Percentiles rank a stretch among this genome's conserved stretches.
Evolutionary conservation across 2,797 vertebrate species (phyloP).

Genomic region (Crypturellus tataupa): DNA sequence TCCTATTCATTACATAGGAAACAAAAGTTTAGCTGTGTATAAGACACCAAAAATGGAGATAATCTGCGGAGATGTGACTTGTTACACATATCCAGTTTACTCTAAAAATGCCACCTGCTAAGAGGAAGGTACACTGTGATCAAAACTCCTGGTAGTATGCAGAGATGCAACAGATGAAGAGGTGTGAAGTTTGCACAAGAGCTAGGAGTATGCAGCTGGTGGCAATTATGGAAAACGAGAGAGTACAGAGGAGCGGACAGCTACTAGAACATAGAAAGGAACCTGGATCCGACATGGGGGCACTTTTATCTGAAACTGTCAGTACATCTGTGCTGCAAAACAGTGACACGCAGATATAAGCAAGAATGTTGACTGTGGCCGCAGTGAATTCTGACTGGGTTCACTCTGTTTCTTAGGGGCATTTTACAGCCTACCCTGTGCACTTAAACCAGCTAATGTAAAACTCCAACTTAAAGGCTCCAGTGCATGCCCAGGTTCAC

Average conservation of each 20-base stretch:
- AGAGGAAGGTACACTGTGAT: neutral
- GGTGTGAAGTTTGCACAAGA: neutral
- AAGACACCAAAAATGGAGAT: neutral
- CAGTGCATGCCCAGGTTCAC: rapidly evolving
- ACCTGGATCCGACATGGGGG: neutral
- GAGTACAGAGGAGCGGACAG: neutral
- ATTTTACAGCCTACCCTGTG: neutral
- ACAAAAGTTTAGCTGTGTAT: neutral
- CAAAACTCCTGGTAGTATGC: neutral
- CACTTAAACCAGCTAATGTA: neutral
- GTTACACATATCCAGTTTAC: neutral
- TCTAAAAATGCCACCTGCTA: neutral
- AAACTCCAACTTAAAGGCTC: neutral
- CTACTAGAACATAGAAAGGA: neutral
- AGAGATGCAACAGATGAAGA: conserved; percentile 29
- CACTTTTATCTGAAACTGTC: neutral
- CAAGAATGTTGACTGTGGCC: neutral
- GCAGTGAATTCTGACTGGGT: neutral
- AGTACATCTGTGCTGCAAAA: neutral
- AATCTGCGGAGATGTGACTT: neutral
- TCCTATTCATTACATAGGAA: neutral
- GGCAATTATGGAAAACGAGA: neutral
- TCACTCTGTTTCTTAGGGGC: neutral
- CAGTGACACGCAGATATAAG: neutral
- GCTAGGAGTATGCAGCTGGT: neutral